Base-by-base conservation (phyloP, 1,140 invertebrate species). In the Aphis gossypii region DNA sequence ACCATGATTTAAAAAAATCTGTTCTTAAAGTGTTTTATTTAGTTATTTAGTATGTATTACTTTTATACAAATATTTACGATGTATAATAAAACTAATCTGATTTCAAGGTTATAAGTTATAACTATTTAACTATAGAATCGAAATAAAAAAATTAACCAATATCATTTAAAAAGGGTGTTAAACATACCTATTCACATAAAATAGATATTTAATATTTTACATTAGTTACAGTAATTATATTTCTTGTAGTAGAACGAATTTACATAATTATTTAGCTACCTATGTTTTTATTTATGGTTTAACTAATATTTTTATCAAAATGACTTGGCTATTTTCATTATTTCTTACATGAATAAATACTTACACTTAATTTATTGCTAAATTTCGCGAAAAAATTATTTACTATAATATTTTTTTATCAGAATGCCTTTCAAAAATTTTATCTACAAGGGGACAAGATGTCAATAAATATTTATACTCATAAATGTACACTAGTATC, bases 261-360 rank as follows among this genome's bases (percentile, higher is more conserved):
- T 25, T 35, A 38, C 41, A 41, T 46, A 41, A 76, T 25, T 25
- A 60, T 56, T 41, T 93, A 48, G 51, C 46, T n/a, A 51, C 1
- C 14, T 51, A 94, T 54, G 3, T 60, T 46, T 68, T 68, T 94
- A n/a, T 92, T 76, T 76, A 38, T 46, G 54, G 2, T 44, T 35
- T 44, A 60, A 87, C 48, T 94, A 87, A 90, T 41, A 44, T 25
- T 90, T 87, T 89, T 56, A 84, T 23, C 11, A 83, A n/a, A 23
- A 35, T 83, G 90, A 88, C 35, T 89, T n/a, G 1, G 41, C 23
- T 54, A 46, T 90, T 83, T 51, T 86, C 23, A 51, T 83, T 89
- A 89, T 35, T n/a, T 44, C 48, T 11, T 56, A 92, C 7, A 48
- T 7, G 20, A 44, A 7, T 44, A 30, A 41, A 44, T 41, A 41